These are phyloP conservation scores for Lasiurus borealis DNA, from an alignment of 2,113 vertebrate species.

Conservation along the genomic window DNA sequence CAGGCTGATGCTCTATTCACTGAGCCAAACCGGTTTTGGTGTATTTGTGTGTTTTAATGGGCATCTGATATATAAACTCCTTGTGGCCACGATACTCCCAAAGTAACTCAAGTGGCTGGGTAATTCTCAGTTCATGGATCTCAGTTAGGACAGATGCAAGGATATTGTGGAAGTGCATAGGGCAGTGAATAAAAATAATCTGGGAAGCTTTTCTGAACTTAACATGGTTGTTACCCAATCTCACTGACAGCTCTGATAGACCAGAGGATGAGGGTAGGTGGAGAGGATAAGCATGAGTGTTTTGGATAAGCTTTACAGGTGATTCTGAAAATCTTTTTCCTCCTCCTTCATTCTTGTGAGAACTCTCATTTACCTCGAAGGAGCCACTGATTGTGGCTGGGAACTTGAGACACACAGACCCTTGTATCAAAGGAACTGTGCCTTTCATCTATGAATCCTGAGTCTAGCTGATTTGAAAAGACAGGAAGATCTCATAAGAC, in stretches of 20 bases:
- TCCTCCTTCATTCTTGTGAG: not conserved
- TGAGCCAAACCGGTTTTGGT: not conserved
- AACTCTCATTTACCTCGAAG: not conserved
- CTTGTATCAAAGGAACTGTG: not conserved
- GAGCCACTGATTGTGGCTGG: not conserved
- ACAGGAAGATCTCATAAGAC: slow-evolving; percentile 15
- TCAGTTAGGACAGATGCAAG: not conserved
- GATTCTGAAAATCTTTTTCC: slow-evolving; percentile 30
- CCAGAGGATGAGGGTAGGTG: not conserved
- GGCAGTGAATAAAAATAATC: not conserved
- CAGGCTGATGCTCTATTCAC: too few species aligned
- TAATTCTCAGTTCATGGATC: slow-evolving; percentile 15
- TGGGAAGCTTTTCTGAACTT: slow-evolving; percentile 2
- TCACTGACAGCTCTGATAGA: not conserved
- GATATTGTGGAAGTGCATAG: not conserved
- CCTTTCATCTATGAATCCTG: not conserved
- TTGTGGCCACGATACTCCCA: not conserved
- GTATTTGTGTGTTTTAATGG: not conserved
- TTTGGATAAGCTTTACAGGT: not conserved
- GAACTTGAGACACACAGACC: not conserved
- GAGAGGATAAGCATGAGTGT: not conserved
- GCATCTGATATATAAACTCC: not conserved
- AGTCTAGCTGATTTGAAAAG: slow-evolving; percentile 37
- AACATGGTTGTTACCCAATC: not conserved
- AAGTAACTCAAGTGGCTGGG: not conserved